Evolutionary conservation across 2,113 vertebrate genomes (phyloP).

Genomic region (Tor tambroides): DNA sequence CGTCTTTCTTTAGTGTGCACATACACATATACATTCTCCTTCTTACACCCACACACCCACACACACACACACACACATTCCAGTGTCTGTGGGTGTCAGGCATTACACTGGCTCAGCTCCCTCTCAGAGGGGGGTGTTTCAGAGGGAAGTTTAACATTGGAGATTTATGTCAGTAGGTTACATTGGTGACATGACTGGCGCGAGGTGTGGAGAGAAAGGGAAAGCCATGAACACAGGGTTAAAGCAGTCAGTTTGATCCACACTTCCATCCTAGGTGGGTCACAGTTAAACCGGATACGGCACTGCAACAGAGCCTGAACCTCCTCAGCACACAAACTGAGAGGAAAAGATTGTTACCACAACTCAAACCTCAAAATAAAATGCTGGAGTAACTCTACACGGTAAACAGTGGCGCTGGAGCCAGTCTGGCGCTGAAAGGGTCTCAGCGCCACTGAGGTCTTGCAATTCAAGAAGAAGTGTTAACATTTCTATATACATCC

Average conservation of each 20-base stretch:
- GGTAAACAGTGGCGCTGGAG: constrained; percentile 18
- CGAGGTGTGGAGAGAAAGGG: constrained; percentile 43
- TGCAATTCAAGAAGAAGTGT: not conserved
- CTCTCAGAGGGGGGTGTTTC: not conserved
- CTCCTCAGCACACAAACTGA: not conserved
- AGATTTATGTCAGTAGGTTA: constrained; percentile 53
- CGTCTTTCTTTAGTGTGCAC: not conserved
- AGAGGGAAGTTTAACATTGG: not conserved
- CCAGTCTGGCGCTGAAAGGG: constrained; percentile 36
- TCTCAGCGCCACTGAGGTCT: not conserved
- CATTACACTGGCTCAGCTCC: constrained; percentile 33
- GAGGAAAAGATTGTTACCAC: constrained; percentile 37
- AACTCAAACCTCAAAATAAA: constrained; percentile 52
- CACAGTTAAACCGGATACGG: constrained; percentile 32
- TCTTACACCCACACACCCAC: not conserved
- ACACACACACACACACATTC: not conserved
- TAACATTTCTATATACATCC: constrained; percentile 18
- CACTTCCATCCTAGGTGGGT: not conserved
- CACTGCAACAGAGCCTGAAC: constrained; percentile 3
- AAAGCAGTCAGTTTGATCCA: not conserved
- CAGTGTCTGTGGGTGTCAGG: constrained; percentile 14
- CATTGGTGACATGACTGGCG: constrained; percentile 44
- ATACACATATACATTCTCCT: not conserved
- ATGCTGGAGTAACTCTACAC: constrained; percentile 35
- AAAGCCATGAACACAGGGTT: constrained; percentile 36